Base-by-base conservation (phyloP, 23 tunicate genomes). In the Phallusia fumigata region DNA sequence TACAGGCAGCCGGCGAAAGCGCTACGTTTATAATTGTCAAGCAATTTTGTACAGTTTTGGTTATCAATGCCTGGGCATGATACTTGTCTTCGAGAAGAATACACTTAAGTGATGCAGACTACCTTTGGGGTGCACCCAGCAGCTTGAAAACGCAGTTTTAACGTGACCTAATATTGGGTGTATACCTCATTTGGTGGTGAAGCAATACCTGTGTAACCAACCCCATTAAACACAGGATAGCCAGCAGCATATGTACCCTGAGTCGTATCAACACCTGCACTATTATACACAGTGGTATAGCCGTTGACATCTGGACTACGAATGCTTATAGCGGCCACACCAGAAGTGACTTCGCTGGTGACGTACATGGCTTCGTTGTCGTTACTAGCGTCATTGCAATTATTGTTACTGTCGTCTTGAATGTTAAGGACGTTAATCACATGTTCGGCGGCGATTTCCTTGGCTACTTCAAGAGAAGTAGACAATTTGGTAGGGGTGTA, bases 401-500 rank as follows among this genome's bases (percentile, higher is more conserved):
- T 45, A 0, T 74, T 45, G 35, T 84, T 58, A 24, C 69, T 58
- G 26, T 22, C 28, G 69, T 58, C 69, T 13, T 58, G 28, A 21
- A 58, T 58, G 28, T 58, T 58, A 79, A 88, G 80, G 19, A 30
- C 75, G 0, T 36, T 65, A 6, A 93, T 79, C 44, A 93, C 97
- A 78, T 88, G 87, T 22, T 75, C 79, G 52, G 98, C 98, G 0
- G 98, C 98, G 19, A 94, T 87, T 75, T 94, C 98, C 79, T 89
- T 86, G 24, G 98, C 98, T 45, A 47, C 32, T 36, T 87, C 91
- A 94, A 85, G 98, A 79, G 98, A 94, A 90, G 90, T 94, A 94
- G 86, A 94, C 98, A 94, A 94, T 94, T 94, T 94, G 98, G 98
- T 94, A 94, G 98, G 98, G 98, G 98, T 94, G 98, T 80, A 94